Conservation (phyloP, 2,113 vertebrate genomes). For the Pachyramphus minor region DNA sequence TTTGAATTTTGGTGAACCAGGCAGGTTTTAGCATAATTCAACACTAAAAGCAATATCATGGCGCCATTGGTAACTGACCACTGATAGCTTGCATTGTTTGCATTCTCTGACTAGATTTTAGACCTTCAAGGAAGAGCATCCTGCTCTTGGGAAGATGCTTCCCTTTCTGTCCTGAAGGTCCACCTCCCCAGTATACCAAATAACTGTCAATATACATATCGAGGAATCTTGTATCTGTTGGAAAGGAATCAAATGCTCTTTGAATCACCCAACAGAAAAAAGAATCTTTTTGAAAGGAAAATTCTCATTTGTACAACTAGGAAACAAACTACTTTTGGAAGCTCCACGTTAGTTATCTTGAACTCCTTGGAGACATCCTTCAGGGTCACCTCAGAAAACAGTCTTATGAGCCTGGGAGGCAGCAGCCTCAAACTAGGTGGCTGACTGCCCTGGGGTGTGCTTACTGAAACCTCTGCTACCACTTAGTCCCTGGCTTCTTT, state of each 20-base stretch:
- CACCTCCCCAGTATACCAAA: background rate
- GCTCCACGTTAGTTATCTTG: background rate
- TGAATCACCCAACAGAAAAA: background rate
- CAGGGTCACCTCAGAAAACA: background rate
- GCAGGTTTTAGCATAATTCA: background rate
- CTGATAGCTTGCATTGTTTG: background rate
- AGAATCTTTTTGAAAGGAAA: background rate
- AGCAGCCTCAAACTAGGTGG: background rate
- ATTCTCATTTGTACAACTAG: accelerated
- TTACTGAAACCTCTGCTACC: background rate
- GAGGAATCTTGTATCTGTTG: background rate
- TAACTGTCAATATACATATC: background rate
- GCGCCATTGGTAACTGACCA: background rate
- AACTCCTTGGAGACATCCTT: background rate
- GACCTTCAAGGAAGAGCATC: background rate
- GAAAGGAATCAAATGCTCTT: background rate
- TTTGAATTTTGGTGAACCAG: background rate
- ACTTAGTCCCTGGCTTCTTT: background rate
- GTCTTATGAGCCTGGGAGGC: background rate
- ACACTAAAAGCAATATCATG: background rate
- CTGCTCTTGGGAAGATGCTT: background rate
- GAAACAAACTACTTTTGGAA: background rate
- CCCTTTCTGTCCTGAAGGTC: background rate
- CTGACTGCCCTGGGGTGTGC: background rate
- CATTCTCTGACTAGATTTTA: background rate